Conservation (phyloP, 2,888 invertebrate genomes). For the Synanthedon vespiformis region DNA sequence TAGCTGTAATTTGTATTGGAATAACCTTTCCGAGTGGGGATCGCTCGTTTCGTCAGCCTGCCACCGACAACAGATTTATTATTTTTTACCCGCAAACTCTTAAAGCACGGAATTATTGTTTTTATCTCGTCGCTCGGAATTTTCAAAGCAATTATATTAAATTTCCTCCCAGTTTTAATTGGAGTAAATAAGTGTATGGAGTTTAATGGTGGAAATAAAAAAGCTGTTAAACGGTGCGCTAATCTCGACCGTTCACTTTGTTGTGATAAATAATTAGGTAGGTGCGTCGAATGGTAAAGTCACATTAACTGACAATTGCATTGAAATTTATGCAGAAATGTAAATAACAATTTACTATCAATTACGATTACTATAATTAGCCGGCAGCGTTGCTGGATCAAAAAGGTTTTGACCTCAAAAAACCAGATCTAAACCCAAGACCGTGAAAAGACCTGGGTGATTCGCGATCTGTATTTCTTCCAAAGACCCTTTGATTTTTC, state of each 20-base stretch:
- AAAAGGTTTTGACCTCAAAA: no score
- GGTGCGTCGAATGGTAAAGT: neutral
- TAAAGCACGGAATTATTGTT: slow-evolving; percentile 68
- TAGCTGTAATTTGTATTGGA: slow-evolving; percentile 69
- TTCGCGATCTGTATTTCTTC: no score
- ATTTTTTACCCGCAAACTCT: slow-evolving; percentile 60
- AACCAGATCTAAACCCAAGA: no score
- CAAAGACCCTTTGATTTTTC: no score
- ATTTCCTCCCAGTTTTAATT: slow-evolving; percentile 60
- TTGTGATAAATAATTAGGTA: neutral
- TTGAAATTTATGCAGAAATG: no score
- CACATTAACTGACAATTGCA: no score
- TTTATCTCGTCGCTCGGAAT: slow-evolving; percentile 63
- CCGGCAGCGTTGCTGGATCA: no score
- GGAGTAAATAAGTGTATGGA: slow-evolving; percentile 32
- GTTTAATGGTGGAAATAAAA: slow-evolving; percentile 33
- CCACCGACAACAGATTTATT: slow-evolving; percentile 55
- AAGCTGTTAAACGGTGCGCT: slow-evolving; percentile 26
- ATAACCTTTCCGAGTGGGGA: slow-evolving; percentile 64
- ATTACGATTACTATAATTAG: no score
- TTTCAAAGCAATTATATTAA: slow-evolving; percentile 66
- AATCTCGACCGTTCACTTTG: neutral
- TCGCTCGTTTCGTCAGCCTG: slow-evolving; percentile 60
- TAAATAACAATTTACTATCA: no score
- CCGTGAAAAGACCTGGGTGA: no score